Evolutionary conservation across 2,113 vertebrate genomes (phyloP), one percentile per base, ranked within the genome.

Genomic region (Engraulis encrasicolus): DNA sequence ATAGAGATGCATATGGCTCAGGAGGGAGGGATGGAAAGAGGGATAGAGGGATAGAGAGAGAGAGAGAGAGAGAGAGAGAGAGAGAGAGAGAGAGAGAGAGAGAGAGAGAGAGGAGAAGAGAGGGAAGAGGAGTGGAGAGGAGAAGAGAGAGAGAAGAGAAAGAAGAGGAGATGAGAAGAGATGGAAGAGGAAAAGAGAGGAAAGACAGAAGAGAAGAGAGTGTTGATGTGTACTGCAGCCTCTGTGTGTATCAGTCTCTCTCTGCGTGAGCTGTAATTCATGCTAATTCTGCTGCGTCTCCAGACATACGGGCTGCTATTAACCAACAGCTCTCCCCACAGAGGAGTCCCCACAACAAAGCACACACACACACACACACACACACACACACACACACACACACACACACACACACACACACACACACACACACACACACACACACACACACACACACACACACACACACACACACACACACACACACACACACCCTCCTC

Each of bases 251-350:
- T n/a, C n/a, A n/a, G 74, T 85, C 74, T 74, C 77, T 84, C 36
- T 74, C 27, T 20, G 37, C 6, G 31, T 45, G 78, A 85, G 78
- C 61, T 49, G 77, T 88, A 89, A 89, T 79, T 87, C 81, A 86
- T n/a, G 50, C 78, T 58, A 71, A 82, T 77, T 83, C 80, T 36
- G 4, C 85, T 80, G 52, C 81, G 78, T 85, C 36, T n/a, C 52
- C 31, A 27, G 78, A 81, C 50, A 6, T 78, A 23, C 71, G 79
- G 34, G 78, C 78, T 37, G 50, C 50, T 82, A 49, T 87, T 82
- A 84, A 78, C 80, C 78, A 78, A 54, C 61, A 40, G 58, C 81
- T 66, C 31, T 81, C 85, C 85, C 81, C 78, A 52, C 83, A 85
- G 84, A 84, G 54, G 71, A 49, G 80, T 71, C 61, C 49, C n/a